Evolutionary conservation across 2,888 invertebrate genomes (phyloP).

Genomic region (Callyntrura guangdongensis): DNA sequence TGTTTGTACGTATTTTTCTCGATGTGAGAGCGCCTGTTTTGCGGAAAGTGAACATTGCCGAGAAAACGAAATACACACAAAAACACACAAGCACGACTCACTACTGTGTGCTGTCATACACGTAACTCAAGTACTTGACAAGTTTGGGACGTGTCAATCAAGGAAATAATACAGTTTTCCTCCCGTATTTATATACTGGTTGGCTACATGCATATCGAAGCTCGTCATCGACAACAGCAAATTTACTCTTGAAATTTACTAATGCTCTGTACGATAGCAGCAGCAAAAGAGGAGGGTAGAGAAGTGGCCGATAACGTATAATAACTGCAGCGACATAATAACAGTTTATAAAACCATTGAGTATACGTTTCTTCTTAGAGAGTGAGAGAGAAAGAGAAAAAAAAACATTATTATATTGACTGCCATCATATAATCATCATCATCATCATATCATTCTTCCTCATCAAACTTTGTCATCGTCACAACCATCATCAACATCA

Average conservation of each 20-base stretch:
- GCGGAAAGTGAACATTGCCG: not conserved
- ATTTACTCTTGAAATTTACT: constrained; percentile 65
- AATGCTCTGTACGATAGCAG: constrained; percentile 23
- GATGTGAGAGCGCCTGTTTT: not conserved
- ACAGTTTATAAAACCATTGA: constrained; percentile 50
- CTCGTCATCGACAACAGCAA: constrained; percentile 58
- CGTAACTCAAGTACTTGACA: constrained; percentile 75
- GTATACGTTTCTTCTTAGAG: constrained; percentile 27
- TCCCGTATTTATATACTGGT: not conserved
- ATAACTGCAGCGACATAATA: constrained; percentile 25
- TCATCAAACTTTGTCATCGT: constrained; percentile 77
- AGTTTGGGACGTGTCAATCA: constrained; percentile 79
- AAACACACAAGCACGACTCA: not conserved
- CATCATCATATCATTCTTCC: constrained; percentile 67
- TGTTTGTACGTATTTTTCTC: not conserved
- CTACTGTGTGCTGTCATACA: constrained; percentile 47
- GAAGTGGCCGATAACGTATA: constrained; percentile 10
- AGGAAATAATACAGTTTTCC: constrained; percentile 75
- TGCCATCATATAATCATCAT: constrained; percentile 65
- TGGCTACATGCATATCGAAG: not conserved
- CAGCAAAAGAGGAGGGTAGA: not conserved
- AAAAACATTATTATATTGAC: constrained; percentile 34
- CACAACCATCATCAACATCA: constrained; percentile 61
- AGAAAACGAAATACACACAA: constrained; percentile 23
- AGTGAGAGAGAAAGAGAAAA: not conserved